Conservation (phyloP, 2,113 vertebrate species). For the Sorex fumeus region DNA sequence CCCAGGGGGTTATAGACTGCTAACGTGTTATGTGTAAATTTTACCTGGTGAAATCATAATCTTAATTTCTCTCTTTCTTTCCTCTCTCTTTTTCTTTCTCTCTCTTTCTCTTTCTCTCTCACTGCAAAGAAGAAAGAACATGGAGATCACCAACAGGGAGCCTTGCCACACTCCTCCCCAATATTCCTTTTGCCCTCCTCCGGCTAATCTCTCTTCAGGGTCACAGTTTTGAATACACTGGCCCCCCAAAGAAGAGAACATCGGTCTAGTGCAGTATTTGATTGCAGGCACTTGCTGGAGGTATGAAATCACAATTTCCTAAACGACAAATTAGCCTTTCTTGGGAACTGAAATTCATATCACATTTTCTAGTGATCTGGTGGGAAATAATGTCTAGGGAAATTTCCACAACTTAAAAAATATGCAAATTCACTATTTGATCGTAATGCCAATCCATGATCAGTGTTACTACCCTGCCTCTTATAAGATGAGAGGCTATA, state of each 20-base stretch:
- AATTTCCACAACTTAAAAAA: conserved; percentile 79
- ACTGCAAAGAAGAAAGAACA: background rate
- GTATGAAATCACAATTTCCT: conserved; percentile 80
- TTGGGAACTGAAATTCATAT: conserved; percentile 70
- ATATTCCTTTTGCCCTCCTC: background rate
- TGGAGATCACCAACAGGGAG: too few species aligned
- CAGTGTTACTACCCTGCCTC: conserved; percentile 51
- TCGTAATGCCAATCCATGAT: conserved; percentile 75
- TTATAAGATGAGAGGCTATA: conserved; percentile 79
- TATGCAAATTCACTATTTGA: conserved; percentile 74
- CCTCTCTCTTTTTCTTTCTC: background rate
- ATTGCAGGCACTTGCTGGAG: conserved; percentile 75
- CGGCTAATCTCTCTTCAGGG: conserved; percentile 59
- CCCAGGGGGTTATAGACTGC: background rate
- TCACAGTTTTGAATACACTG: conserved; percentile 53
- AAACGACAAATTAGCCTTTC: conserved; percentile 72
- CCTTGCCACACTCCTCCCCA: background rate
- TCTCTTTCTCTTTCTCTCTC: background rate
- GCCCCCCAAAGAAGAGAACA: conserved; percentile 75
- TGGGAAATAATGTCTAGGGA: conserved; percentile 79
- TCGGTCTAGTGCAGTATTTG: conserved; percentile 67
- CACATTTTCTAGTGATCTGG: conserved; percentile 77
- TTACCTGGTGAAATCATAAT: background rate
- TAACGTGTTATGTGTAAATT: background rate
- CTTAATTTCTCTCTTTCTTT: background rate